Base-by-base conservation (phyloP, 23 tunicate genomes). In the Diplosoma virens region DNA sequence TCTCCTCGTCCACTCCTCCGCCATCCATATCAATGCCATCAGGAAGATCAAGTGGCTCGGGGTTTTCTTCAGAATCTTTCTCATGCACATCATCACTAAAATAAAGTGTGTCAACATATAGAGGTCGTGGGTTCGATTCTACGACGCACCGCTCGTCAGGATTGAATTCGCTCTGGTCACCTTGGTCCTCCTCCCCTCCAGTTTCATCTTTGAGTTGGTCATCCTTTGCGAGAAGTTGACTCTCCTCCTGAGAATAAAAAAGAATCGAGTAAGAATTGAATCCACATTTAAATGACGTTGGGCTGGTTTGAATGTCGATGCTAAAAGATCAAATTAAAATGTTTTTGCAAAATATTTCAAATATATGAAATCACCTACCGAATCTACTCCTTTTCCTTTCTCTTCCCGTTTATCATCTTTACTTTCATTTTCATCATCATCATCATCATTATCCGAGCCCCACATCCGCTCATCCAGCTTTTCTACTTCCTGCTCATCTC, bases 401-500 rank as follows among this genome's bases (percentile, higher is more conserved):
- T 77, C 90, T 20, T 83, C 84, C 46, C 84, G 84, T 41, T 58
- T 63, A 23, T 65, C 41, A 0, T 67, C 55, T 23, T 63, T 50
- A 25, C 29, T 2, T 1, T 64, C 81, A 1, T 75, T 26, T 20
- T 79, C 67, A 1, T 90, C 90, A 18, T 73, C 79, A 29, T 90
- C 86, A 1, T 85, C 87, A 59, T 85, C 92, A 36, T 89, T 88
- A 23, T 87, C 94, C 26, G 89, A 83, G 45, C 97, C 97, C 97
- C 97, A 90, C 79, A 90, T 77, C 71, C 87, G 37, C 41, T 90
- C 97, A 73, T 90, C 97, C 76, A 90, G 31, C 41, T 83, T 90
- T 34, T 89, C 88, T 14, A 73, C 71, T 2, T 83, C 83, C 20
- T 81, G 66, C 27, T 82, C 84, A 27, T 82, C 80, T 41, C 89